Conservation (phyloP, 2,113 vertebrate species). For the Calidris pygmaea region DNA sequence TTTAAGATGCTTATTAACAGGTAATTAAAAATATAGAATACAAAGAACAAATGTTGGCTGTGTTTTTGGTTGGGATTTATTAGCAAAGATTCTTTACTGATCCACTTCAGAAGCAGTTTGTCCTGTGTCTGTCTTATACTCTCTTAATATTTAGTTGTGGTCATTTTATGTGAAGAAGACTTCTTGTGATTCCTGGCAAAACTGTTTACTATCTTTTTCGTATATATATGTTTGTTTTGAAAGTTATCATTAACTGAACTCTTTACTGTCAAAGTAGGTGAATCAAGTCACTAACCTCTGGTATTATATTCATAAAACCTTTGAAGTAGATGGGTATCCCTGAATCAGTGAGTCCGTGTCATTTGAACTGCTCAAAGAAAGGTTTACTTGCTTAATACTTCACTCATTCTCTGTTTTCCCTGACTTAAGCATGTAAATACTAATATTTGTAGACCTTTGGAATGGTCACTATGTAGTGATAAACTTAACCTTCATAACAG, state of each 20-base stretch:
- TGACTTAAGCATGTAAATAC: not conserved
- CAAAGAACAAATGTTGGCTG: not conserved
- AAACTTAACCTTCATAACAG: not conserved
- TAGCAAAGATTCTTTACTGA: not conserved
- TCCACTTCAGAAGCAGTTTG: not conserved
- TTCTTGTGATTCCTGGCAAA: not conserved
- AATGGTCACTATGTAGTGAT: not conserved
- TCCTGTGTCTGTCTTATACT: not conserved
- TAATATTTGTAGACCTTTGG: not conserved
- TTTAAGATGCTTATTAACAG: not conserved
- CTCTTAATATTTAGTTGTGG: not conserved
- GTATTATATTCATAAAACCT: not conserved
- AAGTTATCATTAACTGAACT: not conserved
- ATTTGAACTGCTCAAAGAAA: not conserved
- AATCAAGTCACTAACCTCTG: not conserved
- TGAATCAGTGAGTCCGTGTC: accelerated
- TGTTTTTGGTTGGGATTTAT: not conserved
- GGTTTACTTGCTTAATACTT: not conserved
- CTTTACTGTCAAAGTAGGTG: not conserved
- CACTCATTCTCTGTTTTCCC: not conserved
- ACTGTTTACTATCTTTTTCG: not conserved
- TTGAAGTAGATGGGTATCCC: not conserved
- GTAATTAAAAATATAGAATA: not conserved
- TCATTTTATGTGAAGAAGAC: not conserved
- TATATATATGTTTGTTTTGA: not conserved